Conservation (phyloP, 1,140 invertebrate species). For the Meteorus sp. region DNA sequence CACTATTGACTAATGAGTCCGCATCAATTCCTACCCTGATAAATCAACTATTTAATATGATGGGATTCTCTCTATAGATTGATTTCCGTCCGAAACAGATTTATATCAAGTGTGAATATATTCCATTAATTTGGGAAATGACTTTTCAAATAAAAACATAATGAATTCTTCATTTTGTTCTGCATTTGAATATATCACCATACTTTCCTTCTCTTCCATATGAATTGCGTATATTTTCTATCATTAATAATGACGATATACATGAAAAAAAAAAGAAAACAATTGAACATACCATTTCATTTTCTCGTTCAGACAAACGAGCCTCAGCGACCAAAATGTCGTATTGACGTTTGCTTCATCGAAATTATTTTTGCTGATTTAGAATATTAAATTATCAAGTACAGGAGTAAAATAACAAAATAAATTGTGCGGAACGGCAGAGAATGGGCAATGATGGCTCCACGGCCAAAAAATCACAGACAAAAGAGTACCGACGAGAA, state of each 20-base stretch:
- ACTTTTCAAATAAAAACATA: too few species aligned
- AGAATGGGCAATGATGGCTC: conserved; percentile 17
- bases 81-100: neutral
- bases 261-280: too few species aligned
- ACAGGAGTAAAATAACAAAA: neutral
- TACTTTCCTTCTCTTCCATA: too few species aligned
- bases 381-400: conserved; percentile 1
- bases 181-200: too few species aligned
- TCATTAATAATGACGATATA: too few species aligned
- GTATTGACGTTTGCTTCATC: neutral
- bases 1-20: too few species aligned
- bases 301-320: neutral
- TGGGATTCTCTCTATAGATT: neutral
- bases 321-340: conserved; percentile 4
- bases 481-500: neutral
- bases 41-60: neutral
- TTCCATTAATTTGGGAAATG: too few species aligned
- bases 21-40: too few species aligned
- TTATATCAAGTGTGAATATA: too few species aligned
- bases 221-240: too few species aligned
- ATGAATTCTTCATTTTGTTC: too few species aligned
- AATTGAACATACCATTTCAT: neutral
- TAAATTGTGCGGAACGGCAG: neutral
- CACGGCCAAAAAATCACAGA: neutral
- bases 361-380: neutral